phyloP scores from a whole-genome alignment of 2,797 vertebrate genomes.

The Bradypodion pumilum region DNA sequence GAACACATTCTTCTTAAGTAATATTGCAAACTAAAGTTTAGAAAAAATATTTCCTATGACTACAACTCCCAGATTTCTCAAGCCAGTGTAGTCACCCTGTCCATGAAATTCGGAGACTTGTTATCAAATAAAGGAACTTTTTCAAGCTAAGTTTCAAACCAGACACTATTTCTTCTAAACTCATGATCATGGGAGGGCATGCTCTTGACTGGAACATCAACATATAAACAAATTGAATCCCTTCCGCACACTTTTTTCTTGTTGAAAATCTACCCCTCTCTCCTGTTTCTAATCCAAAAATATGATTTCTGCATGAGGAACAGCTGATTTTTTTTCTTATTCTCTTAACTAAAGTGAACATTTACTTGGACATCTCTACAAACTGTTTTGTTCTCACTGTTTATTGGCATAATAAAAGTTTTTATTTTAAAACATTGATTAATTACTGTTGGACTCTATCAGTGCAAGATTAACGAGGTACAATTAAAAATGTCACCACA shows the following conservation, averaged over 20 bases:
- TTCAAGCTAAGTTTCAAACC: too few relatives aligned
- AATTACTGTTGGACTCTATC: neutral
- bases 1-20: too few relatives aligned
- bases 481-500: conserved; percentile 15
- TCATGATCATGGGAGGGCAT: too few relatives aligned
- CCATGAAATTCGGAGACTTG: too few relatives aligned
- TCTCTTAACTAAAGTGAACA: rapidly evolving
- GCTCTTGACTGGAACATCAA: too few relatives aligned
- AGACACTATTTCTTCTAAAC: too few relatives aligned
- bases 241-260: neutral
- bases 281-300: neutral
- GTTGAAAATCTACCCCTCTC: neutral
- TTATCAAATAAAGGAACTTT: too few relatives aligned
- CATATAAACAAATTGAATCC: neutral
- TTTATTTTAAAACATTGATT: conserved; percentile 10
- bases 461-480: neutral
- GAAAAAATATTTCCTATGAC: too few relatives aligned
- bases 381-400: neutral
- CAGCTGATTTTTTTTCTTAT: neutral
- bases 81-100: too few relatives aligned
- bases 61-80: too few relatives aligned
- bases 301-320: neutral
- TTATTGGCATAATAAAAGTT: neutral
- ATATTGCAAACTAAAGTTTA: too few relatives aligned
- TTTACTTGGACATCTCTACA: neutral